Evolutionary conservation across 2,113 vertebrate genomes (phyloP).

Genomic region (Stercorarius parasiticus): DNA sequence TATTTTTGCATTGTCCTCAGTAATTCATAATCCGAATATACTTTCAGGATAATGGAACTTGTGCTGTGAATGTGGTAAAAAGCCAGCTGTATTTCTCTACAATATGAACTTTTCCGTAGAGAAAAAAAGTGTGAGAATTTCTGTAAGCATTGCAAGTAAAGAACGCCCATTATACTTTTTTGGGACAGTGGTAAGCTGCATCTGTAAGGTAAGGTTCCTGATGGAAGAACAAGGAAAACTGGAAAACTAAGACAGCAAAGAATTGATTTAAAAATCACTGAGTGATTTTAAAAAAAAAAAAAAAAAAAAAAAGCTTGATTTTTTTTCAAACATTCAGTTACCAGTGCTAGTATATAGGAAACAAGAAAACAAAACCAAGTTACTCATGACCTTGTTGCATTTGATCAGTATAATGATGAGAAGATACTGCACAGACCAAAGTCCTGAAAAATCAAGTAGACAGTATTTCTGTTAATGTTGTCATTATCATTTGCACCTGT

Average conservation of each 20-base stretch:
- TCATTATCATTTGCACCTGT: background rate
- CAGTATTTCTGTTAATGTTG: background rate
- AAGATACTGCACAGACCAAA: background rate
- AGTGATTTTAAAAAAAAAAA: background rate
- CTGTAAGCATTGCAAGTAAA: background rate
- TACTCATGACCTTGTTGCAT: background rate
- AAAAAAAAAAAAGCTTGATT: background rate
- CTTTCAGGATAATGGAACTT: background rate
- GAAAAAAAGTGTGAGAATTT: background rate
- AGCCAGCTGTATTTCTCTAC: background rate
- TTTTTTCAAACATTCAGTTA: background rate
- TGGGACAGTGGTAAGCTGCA: background rate
- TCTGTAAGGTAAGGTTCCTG: background rate
- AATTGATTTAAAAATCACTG: background rate
- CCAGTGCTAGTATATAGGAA: background rate
- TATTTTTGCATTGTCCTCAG: background rate
- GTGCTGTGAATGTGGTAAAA: background rate
- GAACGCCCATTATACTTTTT: accelerated
- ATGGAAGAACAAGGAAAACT: background rate
- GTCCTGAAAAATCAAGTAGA: background rate
- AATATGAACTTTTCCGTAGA: background rate
- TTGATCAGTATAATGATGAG: background rate
- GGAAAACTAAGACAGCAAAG: background rate
- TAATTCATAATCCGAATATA: background rate
- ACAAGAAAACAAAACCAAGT: background rate